phyloP scores from a whole-genome alignment of 2,797 vertebrate species.

The Crotalus adamanteus region DNA sequence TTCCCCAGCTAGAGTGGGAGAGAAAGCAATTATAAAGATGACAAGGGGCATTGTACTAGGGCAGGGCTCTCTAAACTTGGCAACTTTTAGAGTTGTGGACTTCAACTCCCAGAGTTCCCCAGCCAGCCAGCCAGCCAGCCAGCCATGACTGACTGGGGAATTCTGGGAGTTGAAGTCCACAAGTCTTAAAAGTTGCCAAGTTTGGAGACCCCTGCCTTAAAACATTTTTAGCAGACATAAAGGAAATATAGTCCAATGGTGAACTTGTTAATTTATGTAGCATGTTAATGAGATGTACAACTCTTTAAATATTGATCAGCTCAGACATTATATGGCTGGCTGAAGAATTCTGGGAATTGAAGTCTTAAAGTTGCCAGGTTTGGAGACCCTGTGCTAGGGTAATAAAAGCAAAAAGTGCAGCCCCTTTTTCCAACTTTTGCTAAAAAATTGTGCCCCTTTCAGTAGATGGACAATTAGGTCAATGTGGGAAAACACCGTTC shows the following conservation, averaged over 20 bases:
- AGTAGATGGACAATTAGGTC: not conserved
- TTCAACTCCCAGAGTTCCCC: not conserved
- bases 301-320: not conserved
- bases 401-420: not conserved
- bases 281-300: not conserved
- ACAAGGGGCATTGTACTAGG: not conserved
- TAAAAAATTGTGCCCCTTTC: not conserved
- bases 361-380: not conserved
- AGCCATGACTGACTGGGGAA: not conserved
- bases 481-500: not conserved
- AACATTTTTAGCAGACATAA: not conserved
- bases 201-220: not conserved
- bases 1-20: not conserved
- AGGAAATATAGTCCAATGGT: not conserved
- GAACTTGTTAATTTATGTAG: not conserved
- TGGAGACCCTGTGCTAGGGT: not conserved
- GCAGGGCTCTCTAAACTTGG: not conserved
- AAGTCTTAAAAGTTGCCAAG: not conserved
- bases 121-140: not conserved
- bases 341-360: not conserved
- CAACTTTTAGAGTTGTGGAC: no score
- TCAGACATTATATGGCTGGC: not conserved
- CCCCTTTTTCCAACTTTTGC: not conserved
- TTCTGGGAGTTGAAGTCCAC: not conserved
- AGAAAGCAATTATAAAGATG: not conserved